phyloP scores from a whole-genome alignment of 2,797 vertebrate genomes.

The Cheirogaleus major region DNA sequence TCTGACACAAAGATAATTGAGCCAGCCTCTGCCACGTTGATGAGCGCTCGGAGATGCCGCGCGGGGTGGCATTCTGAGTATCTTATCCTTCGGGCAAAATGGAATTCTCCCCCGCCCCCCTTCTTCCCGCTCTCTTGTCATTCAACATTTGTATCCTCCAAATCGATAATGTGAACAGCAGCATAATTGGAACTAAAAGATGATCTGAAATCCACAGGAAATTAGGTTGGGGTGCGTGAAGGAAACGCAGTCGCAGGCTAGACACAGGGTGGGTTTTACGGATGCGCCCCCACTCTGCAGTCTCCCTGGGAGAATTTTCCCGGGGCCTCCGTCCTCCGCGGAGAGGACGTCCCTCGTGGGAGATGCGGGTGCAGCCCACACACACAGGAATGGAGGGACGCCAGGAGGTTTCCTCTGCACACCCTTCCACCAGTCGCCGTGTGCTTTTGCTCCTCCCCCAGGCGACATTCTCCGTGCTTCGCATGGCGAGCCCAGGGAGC shows the following conservation, averaged over 20 bases:
- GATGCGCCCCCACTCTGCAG: neutral
- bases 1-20: slow-evolving; percentile 96
- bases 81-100: slow-evolving; percentile 73
- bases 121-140: slow-evolving; percentile 46
- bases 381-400: neutral
- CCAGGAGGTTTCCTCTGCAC: neutral
- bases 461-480: too few relatives aligned
- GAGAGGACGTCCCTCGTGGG: too few relatives aligned
- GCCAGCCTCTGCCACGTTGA: slow-evolving; percentile 88
- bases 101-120: slow-evolving; percentile 23
- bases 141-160: slow-evolving; percentile 68
- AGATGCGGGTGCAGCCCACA: neutral
- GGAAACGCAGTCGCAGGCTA: neutral
- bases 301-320: neutral
- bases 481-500: too few relatives aligned
- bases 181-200: slow-evolving; percentile 69
- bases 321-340: neutral
- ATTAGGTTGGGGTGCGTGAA: slow-evolving; percentile 8
- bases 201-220: slow-evolving; percentile 56
- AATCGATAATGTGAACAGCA: slow-evolving; percentile 75
- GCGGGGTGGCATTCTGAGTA: slow-evolving; percentile 17
- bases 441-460: neutral
- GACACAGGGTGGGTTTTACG: neutral
- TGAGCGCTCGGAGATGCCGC: slow-evolving; percentile 69
- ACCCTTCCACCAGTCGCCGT: neutral